Evolutionary conservation across 2,113 vertebrate genomes (phyloP), one percentile per base, ranked within the genome.

Genomic region (Bungarus multicinctus): DNA sequence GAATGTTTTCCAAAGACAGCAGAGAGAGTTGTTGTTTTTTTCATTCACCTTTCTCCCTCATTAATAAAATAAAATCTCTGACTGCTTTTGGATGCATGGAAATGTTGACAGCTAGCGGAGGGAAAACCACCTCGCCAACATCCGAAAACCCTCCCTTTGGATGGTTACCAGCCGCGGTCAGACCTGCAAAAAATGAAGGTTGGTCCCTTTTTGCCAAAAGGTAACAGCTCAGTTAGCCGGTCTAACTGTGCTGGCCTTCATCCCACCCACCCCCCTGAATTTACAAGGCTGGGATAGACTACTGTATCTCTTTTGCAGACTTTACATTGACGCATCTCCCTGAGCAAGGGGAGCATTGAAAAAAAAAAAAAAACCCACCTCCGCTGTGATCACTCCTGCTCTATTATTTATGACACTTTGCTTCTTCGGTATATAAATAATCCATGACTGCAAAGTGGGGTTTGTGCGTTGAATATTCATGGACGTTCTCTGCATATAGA

Each of bases 351-450:
- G 47, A 23, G 18, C 64, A 89, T 30, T 9, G 12, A 54, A 5
- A 91, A 58, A 53, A 5, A 93, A 91, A 58, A 30, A n/a, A 5
- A 10, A 64, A 4, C 10, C 52, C 52, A 53, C 92, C 91, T 91
- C 94, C 95, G 93, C 3, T 0, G 95, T 95, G 94, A 96, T 90
- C 64, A 93, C 93, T 95, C 93, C 94, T 93, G 20, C 89, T 98
- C 94, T 92, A 97, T 98, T 97, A 98, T 98, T 97, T 97, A 98
- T 97, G 97, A 97, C 95, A 96, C 97, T 97, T 97, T 96, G 91
- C 91, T 97, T 97, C 97, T 97, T 97, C 97, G 95, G 0, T 92
- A 9, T 96, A 98, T 98, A 97, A 98, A 98, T 98, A 98, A 98
- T 97, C 97, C 89, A 98, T 97, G 96, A 92, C 95, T 95, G 97